A percentile compares a stretch with the other conserved stretches of the same genome.
phyloP scores from a whole-genome alignment of 2,113 vertebrate genomes.

The Romanogobio albipinnatus region DNA sequence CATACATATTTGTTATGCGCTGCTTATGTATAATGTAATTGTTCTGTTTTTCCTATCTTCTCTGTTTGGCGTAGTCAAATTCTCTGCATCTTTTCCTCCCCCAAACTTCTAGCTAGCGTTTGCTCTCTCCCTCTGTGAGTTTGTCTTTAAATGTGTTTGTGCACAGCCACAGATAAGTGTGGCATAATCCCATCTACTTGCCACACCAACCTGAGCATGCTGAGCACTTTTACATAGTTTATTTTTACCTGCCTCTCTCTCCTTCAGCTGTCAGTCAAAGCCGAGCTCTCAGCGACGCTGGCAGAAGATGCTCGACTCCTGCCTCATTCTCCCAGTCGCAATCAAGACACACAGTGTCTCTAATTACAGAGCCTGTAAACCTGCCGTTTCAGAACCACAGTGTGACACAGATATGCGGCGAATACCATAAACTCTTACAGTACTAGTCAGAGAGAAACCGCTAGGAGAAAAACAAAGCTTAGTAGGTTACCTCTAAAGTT shows the following conservation, averaged over 20 bases:
- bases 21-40: neutral
- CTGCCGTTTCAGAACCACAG: conserved; percentile 40
- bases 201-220: conserved; percentile 39
- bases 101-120: conserved; percentile 3
- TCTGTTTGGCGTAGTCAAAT: neutral
- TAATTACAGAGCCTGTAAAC: conserved; percentile 55
- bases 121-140: conserved; percentile 20
- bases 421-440: conserved; percentile 21
- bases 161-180: conserved; percentile 54
- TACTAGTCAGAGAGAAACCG: neutral
- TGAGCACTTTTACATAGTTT: conserved; percentile 57
- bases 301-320: conserved; percentile 32
- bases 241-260: conserved; percentile 61
- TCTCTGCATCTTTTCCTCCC: neutral
- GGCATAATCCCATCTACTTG: conserved; percentile 58
- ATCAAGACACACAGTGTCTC: conserved; percentile 50
- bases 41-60: neutral
- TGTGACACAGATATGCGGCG: conserved; percentile 40
- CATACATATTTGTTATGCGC: neutral
- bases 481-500: conserved; percentile 89
- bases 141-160: conserved; percentile 50
- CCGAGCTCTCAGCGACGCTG: conserved; percentile 54
- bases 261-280: conserved; percentile 63
- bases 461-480: neutral
- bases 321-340: conserved; percentile 39